Percentiles rank a stretch among this genome's conserved stretches.
Conservation (phyloP, 2,797 vertebrate genomes). For the Gadopsis marmoratus region DNA sequence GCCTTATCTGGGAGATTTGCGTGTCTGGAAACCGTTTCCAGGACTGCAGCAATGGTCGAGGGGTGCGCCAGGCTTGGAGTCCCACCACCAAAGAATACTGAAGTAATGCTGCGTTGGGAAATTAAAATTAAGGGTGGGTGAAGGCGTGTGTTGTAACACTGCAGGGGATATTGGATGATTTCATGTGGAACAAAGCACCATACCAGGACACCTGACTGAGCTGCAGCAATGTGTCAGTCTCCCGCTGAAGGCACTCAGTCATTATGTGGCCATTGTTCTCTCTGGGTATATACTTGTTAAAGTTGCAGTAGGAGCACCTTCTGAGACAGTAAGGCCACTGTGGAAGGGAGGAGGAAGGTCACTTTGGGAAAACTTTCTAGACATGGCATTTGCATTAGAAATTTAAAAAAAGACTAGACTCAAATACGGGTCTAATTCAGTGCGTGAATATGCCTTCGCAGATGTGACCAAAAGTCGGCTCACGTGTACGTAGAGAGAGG, state of each 20-base stretch:
- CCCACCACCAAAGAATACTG: constrained; percentile 95
- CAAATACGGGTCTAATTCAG: neutral
- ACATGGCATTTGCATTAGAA: neutral
- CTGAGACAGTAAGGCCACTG: constrained; percentile 97
- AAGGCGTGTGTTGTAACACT: neutral
- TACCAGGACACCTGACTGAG: constrained; percentile 90
- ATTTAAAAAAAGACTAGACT: neutral
- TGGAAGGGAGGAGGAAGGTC: neutral
- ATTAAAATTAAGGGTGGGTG: neutral
- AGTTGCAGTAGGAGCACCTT: constrained; percentile 94
- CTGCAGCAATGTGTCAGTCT: constrained; percentile 86
- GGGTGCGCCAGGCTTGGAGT: constrained; percentile 93
- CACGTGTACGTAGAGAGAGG: constrained; percentile 88
- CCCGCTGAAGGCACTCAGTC: constrained; percentile 86
- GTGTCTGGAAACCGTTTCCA: constrained; percentile 84
- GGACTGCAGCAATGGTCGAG: constrained; percentile 83
- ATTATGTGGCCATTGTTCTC: constrained; percentile 82
- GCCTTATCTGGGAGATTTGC: constrained; percentile 74
- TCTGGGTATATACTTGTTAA: constrained; percentile 92
- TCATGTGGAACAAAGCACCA: constrained; percentile 22
- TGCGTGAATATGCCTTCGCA: neutral
- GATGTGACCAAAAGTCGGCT: constrained; percentile 52
- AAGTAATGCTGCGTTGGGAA: constrained; percentile 85
- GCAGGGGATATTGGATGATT: neutral
- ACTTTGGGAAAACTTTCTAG: neutral